Evolutionary conservation across 1,140 invertebrate species (phyloP).

Genomic region (Phthorimaea operculella): DNA sequence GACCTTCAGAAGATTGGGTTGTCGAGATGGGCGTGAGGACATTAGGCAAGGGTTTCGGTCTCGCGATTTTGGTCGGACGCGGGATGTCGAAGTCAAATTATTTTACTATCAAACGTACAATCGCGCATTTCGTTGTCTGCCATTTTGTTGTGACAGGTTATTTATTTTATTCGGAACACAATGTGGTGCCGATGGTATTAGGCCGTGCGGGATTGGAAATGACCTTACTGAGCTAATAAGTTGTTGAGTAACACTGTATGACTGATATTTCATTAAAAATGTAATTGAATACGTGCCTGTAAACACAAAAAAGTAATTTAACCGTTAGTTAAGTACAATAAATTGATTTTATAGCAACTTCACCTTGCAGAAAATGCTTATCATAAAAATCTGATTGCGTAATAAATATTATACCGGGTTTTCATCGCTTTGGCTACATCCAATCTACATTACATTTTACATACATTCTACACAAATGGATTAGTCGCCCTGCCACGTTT

Average conservation of each 20-base stretch:
- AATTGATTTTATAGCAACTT: too few relatives aligned
- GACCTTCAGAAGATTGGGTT: slow-evolving; percentile 7
- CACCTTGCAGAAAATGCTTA: too few relatives aligned
- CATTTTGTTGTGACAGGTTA: slow-evolving; percentile 40
- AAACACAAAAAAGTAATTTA: neutral
- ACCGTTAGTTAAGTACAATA: neutral
- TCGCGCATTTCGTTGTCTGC: slow-evolving; percentile 23
- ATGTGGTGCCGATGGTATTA: slow-evolving; percentile 17
- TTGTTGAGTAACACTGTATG: slow-evolving; percentile 1
- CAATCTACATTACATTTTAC: too few relatives aligned
- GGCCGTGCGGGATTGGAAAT: slow-evolving; percentile 7
- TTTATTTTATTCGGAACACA: slow-evolving; percentile 33
- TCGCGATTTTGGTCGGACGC: slow-evolving; percentile 11
- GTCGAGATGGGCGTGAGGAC: slow-evolving; percentile 2
- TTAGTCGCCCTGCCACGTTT: too few relatives aligned
- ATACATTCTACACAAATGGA: too few relatives aligned
- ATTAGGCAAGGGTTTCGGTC: slow-evolving; percentile 10
- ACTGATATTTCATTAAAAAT: slow-evolving; percentile 2
- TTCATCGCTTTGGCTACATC: too few relatives aligned
- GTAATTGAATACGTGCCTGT: neutral
- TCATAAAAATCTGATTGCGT: too few relatives aligned
- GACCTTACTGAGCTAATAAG: slow-evolving; percentile 1
- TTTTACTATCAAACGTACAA: slow-evolving; percentile 42
- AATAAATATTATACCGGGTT: too few relatives aligned
- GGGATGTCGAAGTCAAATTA: slow-evolving; percentile 23